Conservation (phyloP, 2,797 vertebrate genomes). For the Momotus momota region DNA sequence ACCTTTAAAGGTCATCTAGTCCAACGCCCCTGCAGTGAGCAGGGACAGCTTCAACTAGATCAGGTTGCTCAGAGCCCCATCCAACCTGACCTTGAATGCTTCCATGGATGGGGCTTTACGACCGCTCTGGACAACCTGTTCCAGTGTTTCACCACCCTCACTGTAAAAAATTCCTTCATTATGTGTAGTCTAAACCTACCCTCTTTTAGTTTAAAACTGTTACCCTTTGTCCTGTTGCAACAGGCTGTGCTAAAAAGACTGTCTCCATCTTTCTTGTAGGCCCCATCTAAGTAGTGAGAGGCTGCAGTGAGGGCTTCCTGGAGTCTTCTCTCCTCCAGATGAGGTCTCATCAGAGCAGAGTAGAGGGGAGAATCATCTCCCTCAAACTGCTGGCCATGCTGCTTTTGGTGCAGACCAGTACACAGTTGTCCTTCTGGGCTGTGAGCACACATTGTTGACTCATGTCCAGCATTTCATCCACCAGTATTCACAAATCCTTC, state of each 20-base stretch:
- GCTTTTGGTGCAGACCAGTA: neutral
- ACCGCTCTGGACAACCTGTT: neutral
- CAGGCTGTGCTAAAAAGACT: neutral
- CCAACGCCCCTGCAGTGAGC: neutral
- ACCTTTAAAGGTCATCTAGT: neutral
- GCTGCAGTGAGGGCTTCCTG: neutral
- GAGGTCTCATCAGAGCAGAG: neutral
- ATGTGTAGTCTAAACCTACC: accelerated
- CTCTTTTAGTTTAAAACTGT: neutral
- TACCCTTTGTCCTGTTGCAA: neutral
- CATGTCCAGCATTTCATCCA: neutral
- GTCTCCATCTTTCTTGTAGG: neutral
- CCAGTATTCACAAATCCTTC: neutral
- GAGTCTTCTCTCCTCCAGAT: neutral
- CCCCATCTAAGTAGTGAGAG: neutral
- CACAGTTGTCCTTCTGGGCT: neutral
- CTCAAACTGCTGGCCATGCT: accelerated
- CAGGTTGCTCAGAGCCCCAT: neutral
- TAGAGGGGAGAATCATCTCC: neutral
- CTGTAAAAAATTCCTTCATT: neutral
- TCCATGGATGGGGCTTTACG: neutral
- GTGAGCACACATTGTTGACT: accelerated
- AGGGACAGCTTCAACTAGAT: no score
- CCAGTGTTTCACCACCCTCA: neutral
- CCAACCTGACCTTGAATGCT: neutral